These are phyloP conservation scores for Kryptolebias ocellatus DNA, from an alignment of 2,797 vertebrate genomes.

Conservation along the genomic window DNA sequence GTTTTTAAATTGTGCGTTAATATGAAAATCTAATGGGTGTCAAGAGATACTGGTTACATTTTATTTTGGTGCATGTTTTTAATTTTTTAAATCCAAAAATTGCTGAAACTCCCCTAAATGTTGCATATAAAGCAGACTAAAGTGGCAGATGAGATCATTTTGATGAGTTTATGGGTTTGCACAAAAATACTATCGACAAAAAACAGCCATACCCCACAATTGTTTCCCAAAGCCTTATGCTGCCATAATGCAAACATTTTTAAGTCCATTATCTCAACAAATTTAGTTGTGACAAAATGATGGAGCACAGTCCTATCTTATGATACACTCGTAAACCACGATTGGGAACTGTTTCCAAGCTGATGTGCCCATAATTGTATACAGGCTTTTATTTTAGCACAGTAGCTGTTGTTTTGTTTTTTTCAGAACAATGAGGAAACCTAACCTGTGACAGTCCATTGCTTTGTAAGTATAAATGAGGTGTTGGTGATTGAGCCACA, in stretches of 20 bases:
- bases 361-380: constrained; percentile 37
- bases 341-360: constrained; percentile 23
- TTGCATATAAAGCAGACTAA: no score
- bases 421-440: constrained; percentile 58
- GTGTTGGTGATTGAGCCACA: constrained; percentile 56
- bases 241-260: constrained; percentile 20
- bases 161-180: constrained; percentile 6
- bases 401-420: constrained; percentile 53
- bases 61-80: constrained; percentile 10
- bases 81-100: neutral
- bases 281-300: constrained; percentile 45
- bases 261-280: constrained; percentile 26
- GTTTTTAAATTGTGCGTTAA: neutral
- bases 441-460: constrained; percentile 56
- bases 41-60: no score
- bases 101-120: neutral
- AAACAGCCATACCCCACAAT: constrained; percentile 10
- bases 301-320: constrained; percentile 30
- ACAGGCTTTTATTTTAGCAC: constrained; percentile 59
- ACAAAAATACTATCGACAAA: constrained; percentile 27
- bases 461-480: constrained; percentile 64
- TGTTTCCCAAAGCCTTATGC: constrained; percentile 19
- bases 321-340: constrained; percentile 24
- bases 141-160: no score
- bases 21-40: neutral